Evolutionary conservation across 1,140 invertebrate genomes (phyloP).

Genomic region (Drosophila bocqueti): DNA sequence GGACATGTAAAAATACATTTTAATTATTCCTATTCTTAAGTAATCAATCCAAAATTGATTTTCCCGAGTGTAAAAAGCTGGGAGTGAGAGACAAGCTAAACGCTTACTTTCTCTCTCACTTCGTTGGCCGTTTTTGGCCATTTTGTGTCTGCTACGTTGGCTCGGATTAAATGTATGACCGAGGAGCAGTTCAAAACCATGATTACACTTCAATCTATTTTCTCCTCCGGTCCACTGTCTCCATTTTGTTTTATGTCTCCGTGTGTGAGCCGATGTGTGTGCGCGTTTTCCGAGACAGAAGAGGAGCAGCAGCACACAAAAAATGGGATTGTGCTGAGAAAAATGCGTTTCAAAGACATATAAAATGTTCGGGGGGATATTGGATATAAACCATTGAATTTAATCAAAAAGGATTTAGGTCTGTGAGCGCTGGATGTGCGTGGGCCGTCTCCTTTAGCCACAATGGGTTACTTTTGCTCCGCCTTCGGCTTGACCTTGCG

Average conservation of each 20-base stretch:
- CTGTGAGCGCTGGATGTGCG: slow-evolving; percentile 11
- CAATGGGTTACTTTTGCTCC: slow-evolving; percentile 59
- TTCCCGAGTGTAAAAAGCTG: neutral
- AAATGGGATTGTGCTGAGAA: slow-evolving; percentile 66
- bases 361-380: slow-evolving; percentile 80
- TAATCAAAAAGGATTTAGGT: slow-evolving; percentile 83
- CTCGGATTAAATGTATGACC: slow-evolving; percentile 81
- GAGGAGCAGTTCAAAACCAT: slow-evolving; percentile 81
- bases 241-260: slow-evolving; percentile 80
- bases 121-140: slow-evolving; percentile 64
- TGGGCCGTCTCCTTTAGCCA: slow-evolving; percentile 9
- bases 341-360: slow-evolving; percentile 82
- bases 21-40: accelerated
- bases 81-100: slow-evolving; percentile 41
- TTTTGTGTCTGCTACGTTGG: slow-evolving; percentile 79
- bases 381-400: slow-evolving; percentile 84
- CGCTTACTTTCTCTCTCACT: slow-evolving; percentile 73
- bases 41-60: neutral
- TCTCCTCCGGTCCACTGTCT: slow-evolving; percentile 55
- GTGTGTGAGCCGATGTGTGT: slow-evolving; percentile 13
- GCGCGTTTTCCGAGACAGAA: slow-evolving; percentile 19
- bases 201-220: slow-evolving; percentile 84
- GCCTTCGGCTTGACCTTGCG: slow-evolving; percentile 71
- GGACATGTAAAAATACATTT: accelerated
- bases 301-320: slow-evolving; percentile 1